Percentiles rank a stretch among this genome's conserved stretches.
Conservation (phyloP, 2,797 vertebrate genomes). For the Gallinago nigripennis region DNA sequence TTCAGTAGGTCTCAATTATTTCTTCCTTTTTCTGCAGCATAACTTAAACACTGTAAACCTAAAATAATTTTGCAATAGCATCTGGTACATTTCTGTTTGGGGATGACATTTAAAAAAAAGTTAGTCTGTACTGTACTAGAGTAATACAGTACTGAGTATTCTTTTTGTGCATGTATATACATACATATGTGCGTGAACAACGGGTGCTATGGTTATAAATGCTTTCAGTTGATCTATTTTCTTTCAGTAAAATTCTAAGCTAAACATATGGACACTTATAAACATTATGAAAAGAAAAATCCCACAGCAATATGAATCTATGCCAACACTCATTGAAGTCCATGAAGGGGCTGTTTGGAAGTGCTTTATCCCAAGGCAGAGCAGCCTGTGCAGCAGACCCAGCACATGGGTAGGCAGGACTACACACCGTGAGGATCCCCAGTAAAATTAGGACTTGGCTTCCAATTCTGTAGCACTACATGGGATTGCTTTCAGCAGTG, state of each 20-base stretch:
- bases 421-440: neutral
- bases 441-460: neutral
- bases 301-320: neutral
- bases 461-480: neutral
- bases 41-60: neutral
- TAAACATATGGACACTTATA: neutral
- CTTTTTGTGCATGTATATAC: neutral
- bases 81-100: neutral
- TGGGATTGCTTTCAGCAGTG: neutral
- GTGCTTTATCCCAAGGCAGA: neutral
- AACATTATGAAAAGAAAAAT: neutral
- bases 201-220: neutral
- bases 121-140: neutral
- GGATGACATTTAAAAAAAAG: neutral
- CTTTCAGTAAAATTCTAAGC: neutral
- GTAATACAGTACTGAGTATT: neutral
- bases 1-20: neutral
- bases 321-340: neutral
- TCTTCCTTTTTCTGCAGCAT: neutral
- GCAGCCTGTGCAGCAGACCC: neutral
- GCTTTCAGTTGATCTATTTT: neutral
- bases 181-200: neutral
- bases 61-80: neutral
- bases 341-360: neutral
- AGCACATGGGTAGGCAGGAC: neutral